Conservation (phyloP, 2,113 vertebrate genomes). For the Lipophrys pholis region DNA sequence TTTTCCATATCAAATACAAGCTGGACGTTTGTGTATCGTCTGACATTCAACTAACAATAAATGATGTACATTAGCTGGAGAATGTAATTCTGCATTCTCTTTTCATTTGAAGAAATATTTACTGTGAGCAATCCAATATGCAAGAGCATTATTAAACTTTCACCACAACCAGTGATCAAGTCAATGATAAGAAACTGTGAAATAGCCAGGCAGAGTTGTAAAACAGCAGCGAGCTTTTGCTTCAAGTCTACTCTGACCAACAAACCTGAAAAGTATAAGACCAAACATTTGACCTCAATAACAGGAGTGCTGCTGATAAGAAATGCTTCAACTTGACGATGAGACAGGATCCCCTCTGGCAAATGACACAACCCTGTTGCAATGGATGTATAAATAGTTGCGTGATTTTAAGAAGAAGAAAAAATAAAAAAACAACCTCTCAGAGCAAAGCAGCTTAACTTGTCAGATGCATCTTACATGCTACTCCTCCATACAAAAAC, state of each 20-base stretch:
- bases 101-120: constrained; percentile 1
- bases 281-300: constrained; percentile 59
- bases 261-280: constrained; percentile 27
- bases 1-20: constrained; percentile 24
- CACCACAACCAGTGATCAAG: constrained; percentile 3
- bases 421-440: constrained; percentile 62
- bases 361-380: constrained; percentile 73
- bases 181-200: neutral
- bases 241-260: constrained; percentile 14
- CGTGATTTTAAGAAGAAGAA: constrained; percentile 43
- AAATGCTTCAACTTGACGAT: constrained; percentile 63
- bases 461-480: constrained; percentile 67
- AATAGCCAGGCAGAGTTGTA: neutral
- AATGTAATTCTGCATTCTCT: neutral
- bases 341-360: constrained; percentile 64
- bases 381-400: constrained; percentile 69
- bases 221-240: constrained; percentile 9
- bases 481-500: constrained; percentile 51
- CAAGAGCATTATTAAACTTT: neutral
- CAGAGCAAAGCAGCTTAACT: constrained; percentile 73
- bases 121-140: neutral
- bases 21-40: constrained; percentile 20
- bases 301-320: constrained; percentile 34
- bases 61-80: neutral
- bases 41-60: constrained; percentile 1